Percentiles rank a stretch among this genome's conserved stretches.
Conservation (phyloP, 2,797 vertebrate species). For the Cryptoblepharus egeriae region DNA sequence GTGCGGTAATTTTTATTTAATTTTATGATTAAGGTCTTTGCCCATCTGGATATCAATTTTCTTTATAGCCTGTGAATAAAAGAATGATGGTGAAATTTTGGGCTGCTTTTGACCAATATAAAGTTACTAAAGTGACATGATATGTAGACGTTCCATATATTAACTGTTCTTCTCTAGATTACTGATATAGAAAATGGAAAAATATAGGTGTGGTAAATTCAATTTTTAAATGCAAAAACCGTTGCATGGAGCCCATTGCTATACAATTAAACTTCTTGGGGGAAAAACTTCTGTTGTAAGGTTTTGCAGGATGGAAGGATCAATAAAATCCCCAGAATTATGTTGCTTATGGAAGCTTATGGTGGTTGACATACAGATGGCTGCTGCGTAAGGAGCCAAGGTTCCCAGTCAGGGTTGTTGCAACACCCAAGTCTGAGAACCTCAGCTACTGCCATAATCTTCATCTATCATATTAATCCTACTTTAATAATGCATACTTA, state of each 20-base stretch:
- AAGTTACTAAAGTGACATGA: neutral
- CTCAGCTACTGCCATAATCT: no score
- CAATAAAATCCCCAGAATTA: no score
- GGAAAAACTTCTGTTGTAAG: no score
- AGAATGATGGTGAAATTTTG: neutral
- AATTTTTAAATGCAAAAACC: neutral
- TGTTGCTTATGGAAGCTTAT: no score
- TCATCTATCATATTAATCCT: neutral
- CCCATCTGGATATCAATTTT: neutral
- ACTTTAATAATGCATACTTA: neutral
- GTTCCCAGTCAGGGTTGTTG: no score
- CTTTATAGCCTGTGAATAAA: neutral
- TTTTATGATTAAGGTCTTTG: neutral
- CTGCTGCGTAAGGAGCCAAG: no score
- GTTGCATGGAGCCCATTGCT: neutral
- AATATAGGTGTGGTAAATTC: neutral
- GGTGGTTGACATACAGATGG: no score
- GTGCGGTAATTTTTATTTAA: neutral
- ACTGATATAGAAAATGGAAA: neutral
- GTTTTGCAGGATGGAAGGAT: no score
- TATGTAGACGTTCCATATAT: neutral
- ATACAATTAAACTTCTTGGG: no score
- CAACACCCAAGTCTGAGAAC: no score
- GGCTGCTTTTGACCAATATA: neutral
- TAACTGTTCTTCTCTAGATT: neutral